Evolutionary conservation across 1,140 invertebrate species (phyloP).

Genomic region (Arctopsyche grandis): DNA sequence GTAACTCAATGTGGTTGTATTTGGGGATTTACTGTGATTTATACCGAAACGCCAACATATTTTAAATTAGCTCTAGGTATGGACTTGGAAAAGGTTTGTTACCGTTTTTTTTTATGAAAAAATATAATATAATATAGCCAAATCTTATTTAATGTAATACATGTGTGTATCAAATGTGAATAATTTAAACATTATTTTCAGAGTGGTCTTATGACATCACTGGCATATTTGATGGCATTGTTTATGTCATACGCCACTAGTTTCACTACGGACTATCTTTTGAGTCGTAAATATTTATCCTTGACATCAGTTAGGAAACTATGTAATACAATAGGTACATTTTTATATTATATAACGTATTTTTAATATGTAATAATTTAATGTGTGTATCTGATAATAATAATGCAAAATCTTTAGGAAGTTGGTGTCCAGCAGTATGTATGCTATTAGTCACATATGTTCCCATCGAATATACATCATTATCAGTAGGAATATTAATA

Average conservation of each 20-base stretch:
- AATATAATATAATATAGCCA: background rate
- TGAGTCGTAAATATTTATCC: background rate
- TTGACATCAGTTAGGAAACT: slow-evolving; percentile 15
- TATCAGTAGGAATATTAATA: background rate
- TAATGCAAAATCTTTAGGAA: background rate
- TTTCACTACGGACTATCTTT: slow-evolving; percentile 1
- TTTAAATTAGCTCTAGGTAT: slow-evolving; percentile 31
- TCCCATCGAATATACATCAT: background rate
- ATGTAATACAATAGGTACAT: slow-evolving; percentile 16
- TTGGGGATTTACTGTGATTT: slow-evolving; percentile 32
- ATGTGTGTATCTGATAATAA: background rate
- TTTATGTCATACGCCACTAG: background rate
- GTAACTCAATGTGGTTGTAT: slow-evolving; percentile 11
- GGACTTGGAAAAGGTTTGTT: slow-evolving; percentile 27
- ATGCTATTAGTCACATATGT: slow-evolving; percentile 10
- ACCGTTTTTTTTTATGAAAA: background rate
- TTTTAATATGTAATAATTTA: background rate
- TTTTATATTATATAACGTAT: background rate
- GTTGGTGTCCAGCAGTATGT: slow-evolving; percentile 14
- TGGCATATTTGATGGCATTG: background rate
- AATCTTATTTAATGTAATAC: no score
- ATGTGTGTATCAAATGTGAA: background rate
- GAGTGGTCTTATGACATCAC: slow-evolving; percentile 6
- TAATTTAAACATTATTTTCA: background rate
- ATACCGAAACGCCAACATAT: slow-evolving; percentile 6